Evolutionary conservation across 2,888 invertebrate genomes (phyloP).

Genomic region (Drosophila mercatorum): DNA sequence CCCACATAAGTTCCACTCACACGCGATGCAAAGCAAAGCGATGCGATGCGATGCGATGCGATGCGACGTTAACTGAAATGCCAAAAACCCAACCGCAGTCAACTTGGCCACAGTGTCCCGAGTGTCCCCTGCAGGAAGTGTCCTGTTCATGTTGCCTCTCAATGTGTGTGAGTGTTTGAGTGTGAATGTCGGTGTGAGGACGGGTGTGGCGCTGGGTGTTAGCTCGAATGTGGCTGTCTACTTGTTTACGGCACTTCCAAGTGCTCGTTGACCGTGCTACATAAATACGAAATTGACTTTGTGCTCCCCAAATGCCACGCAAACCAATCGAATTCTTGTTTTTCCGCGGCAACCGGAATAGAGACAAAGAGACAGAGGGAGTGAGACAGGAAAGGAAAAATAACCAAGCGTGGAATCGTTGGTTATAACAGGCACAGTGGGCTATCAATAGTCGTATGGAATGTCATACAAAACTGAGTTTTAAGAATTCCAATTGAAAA

Average conservation of each 20-base stretch:
- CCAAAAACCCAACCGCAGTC: constrained; percentile 58
- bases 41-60: neutral
- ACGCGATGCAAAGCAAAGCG: constrained; percentile 3
- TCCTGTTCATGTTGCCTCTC: constrained; percentile 15
- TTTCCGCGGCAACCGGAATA: constrained; percentile 25
- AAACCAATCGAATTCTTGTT: constrained; percentile 63
- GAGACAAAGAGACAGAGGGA: neutral
- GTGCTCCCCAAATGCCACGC: constrained; percentile 47
- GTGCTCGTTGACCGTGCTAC: constrained; percentile 69
- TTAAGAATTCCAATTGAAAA: neutral
- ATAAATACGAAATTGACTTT: constrained; percentile 77
- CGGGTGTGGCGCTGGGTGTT: constrained; percentile 11
- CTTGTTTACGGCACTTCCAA: constrained; percentile 71
- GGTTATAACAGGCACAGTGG: constrained; percentile 20
- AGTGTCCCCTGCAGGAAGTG: constrained; percentile 49
- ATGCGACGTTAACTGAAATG: constrained; percentile 56
- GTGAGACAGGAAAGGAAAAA: neutral
- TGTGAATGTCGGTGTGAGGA: constrained; percentile 10
- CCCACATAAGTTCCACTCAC: constrained; percentile 22
- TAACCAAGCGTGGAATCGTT: constrained; percentile 19
- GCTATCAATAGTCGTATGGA: neutral
- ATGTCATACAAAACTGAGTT: neutral
- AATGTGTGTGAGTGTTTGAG: constrained; percentile 18
- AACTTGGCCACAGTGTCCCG: constrained; percentile 53
- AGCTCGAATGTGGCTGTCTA: constrained; percentile 37